phyloP scores from a whole-genome alignment of 1,140 invertebrate genomes.

The Drosophila seguyi region DNA sequence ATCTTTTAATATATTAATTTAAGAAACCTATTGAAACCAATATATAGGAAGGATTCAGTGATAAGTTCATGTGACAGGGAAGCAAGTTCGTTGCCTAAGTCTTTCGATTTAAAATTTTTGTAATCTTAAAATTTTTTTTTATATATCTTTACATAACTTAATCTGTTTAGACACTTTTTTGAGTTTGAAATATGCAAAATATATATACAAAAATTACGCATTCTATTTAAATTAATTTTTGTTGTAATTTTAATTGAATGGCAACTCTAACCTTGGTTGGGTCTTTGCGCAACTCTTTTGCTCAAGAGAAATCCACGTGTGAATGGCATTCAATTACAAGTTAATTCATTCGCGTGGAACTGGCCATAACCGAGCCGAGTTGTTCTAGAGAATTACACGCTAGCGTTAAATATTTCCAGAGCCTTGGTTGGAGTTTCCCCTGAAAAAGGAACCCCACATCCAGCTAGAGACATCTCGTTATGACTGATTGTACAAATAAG shows the following conservation, averaged over 20 bases:
- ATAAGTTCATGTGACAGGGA: too few relatives aligned
- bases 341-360: slow-evolving; percentile 30
- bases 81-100: slow-evolving; percentile 57
- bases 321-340: slow-evolving; percentile 28
- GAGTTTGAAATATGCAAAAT: not conserved
- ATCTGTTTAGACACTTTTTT: not conserved
- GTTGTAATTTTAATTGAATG: slow-evolving; percentile 6
- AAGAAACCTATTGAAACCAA: too few relatives aligned
- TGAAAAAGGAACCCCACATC: slow-evolving; percentile 32
- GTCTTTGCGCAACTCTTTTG: slow-evolving; percentile 7
- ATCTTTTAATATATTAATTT: too few relatives aligned
- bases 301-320: slow-evolving; percentile 20
- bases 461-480: slow-evolving; percentile 15
- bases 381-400: slow-evolving; percentile 32
- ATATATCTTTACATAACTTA: too few relatives aligned
- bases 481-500: slow-evolving; percentile 43
- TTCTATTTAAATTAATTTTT: not conserved
- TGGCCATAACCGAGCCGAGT: not conserved
- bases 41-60: too few relatives aligned
- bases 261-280: slow-evolving; percentile 21
- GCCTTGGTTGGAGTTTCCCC: slow-evolving; percentile 23
- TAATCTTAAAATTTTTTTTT: too few relatives aligned
- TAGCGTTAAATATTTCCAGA: slow-evolving; percentile 4
- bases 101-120: too few relatives aligned
- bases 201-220: not conserved